A percentile compares a stretch with the other conserved stretches of the same genome.
Conservation (phyloP, 2,797 vertebrate species). For the Myioborus melanocephalus region DNA sequence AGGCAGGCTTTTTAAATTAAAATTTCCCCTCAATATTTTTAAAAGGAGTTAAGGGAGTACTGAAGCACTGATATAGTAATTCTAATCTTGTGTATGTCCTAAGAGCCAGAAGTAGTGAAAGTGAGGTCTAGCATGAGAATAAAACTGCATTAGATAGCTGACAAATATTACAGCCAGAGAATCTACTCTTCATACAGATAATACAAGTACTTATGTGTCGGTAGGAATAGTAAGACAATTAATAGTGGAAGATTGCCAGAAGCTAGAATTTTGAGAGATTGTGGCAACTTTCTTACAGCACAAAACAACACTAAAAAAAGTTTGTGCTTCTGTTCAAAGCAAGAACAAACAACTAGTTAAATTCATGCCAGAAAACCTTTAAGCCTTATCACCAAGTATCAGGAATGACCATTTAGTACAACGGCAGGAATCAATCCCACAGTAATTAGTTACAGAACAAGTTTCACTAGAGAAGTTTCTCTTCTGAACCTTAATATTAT, state of each 20-base stretch:
- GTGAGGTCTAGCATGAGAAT: background rate
- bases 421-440: background rate
- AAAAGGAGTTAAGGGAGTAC: background rate
- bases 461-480: background rate
- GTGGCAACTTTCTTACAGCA: background rate
- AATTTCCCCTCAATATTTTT: background rate
- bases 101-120: background rate
- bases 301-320: background rate
- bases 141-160: background rate
- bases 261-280: background rate
- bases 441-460: background rate
- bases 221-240: background rate
- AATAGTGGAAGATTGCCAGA: background rate
- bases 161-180: background rate
- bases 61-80: background rate
- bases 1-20: background rate
- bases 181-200: background rate
- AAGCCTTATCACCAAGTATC: background rate
- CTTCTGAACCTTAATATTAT: background rate
- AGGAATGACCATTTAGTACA: background rate
- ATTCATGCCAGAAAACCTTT: background rate
- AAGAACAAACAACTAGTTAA: background rate
- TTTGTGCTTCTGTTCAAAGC: background rate
- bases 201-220: background rate
- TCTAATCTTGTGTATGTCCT: background rate